A percentile compares a stretch with the other conserved stretches of the same genome.
Conservation (phyloP, 2,113 vertebrate genomes). For the Mystacornis crossleyi region DNA sequence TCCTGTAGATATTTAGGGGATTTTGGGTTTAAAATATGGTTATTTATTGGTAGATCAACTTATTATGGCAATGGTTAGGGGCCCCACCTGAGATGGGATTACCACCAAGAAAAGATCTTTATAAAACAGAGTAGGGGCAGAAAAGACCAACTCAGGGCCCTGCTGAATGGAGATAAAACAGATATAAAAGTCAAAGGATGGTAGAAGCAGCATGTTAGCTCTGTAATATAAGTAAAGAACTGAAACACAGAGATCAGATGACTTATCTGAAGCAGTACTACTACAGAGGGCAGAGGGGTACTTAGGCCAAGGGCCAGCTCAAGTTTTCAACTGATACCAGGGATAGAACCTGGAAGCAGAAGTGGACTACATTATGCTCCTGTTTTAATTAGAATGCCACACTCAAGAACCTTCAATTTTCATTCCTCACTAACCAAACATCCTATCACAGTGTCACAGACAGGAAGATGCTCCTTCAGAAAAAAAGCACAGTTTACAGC, state of each 20-base stretch:
- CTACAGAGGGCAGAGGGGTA: not conserved
- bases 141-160: not conserved
- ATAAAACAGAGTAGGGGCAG: not conserved
- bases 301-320: not conserved
- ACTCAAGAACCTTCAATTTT: not conserved
- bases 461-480: constrained; percentile 57
- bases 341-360: not conserved
- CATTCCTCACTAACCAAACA: not conserved
- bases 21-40: not conserved
- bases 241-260: not conserved
- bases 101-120: not conserved
- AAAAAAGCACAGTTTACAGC: constrained; percentile 34
- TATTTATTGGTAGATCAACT: not conserved
- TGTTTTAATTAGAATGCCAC: not conserved
- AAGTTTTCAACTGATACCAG: not conserved
- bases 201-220: not conserved
- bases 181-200: not conserved
- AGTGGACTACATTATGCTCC: not conserved
- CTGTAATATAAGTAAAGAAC: not conserved
- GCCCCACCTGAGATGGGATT: not conserved
- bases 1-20: not conserved
- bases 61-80: not conserved
- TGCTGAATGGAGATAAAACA: not conserved
- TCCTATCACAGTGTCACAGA: constrained; percentile 19
- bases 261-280: not conserved